Evolutionary conservation across 2,113 vertebrate species (phyloP), one percentile per base, ranked within the genome.

Genomic region (Phocoena phocoena): DNA sequence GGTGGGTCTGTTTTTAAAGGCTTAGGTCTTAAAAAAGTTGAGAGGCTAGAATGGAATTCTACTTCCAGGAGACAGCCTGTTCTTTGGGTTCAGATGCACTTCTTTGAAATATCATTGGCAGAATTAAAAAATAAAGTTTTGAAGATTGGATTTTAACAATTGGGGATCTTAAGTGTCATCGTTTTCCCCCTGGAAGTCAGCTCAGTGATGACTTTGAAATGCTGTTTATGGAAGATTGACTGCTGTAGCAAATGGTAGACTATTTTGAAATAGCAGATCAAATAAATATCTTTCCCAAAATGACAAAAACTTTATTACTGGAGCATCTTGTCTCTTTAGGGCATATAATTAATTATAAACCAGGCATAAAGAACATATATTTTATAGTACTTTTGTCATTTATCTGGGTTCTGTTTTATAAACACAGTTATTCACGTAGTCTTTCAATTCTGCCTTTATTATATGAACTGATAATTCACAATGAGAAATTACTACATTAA

Each of bases 351-450:
- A 98, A 98, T 98, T 98, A 97, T 96, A 90, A 98, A 87, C 96
- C 92, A 97, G 97, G 97, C 98, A 97, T 97, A 96, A 98, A 96
- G 93, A 98, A 96, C 98, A 60, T 98, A 60, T 92, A 96, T 97
- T 98, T 98, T 91, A 97, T 88, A 95, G 96, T 96, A 76, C 92
- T 97, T 98, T 79, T 97, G 87, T 95, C 97, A 98, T 97, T 98
- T 97, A 97, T 98, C 90, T 97, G 96, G 95, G 96, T 95, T 90
- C 92, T 70, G 76, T 98, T 98, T 97, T 84, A 0, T 98, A 98
- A 98, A 98, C 96, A 98, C 94, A 86, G 97, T 98, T 97, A 98
- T 97, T 98, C 97, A 90, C 73, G 90, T 95, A 97, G 92, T 98
- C 95, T 97, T 98, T 98, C 95, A 93, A 13, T 96, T 97, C 95